Base-by-base conservation (phyloP, 2,113 vertebrate species). In the Isichthys henryi region DNA sequence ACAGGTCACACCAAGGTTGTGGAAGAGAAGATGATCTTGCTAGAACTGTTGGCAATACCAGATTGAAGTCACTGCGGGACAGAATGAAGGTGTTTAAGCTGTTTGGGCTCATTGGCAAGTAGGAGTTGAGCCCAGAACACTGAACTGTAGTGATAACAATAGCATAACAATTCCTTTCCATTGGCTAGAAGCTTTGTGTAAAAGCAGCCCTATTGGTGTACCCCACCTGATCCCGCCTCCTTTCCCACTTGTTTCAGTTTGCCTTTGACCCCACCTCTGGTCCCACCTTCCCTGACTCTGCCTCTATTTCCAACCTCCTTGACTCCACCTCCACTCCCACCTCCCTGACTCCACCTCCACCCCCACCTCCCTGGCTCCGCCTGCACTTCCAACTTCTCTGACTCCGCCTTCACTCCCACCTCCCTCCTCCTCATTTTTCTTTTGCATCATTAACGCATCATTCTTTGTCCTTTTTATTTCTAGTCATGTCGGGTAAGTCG, bases 401-500 rank as follows among this genome's bases (percentile, higher is more conserved):
- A 1, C 74, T 43, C 35, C 5, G 4, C 5, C 74, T 43, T 35
- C 74, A 77, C 9, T 17, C 74, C 66, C 9, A 3, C 66, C 31
- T 35, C 27, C 27, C 3, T 35, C 66, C 10, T 13, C 3, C 31
- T 35, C 31, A 35, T 74, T 52, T 19, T 21, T 56, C 19, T 7
- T 56, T 80, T 80, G 35, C 74, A 43, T 43, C 1, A 94, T 93
- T 87, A 45, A 62, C 88, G 31, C 2, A 15, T 92, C 88, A 90
- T 93, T 88, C 94, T 93, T 70, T 94, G 93, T 96, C 92, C 94
- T 91, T 95, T 94, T 94, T 91, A 92, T 91, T 95, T 97, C 94
- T 97, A 98, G 98, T 98, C 96, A 95, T 96, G 92, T 97, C 97
- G 95, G 98, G 98, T 99, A 99, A 98, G 98, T 98, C 96, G 95